phyloP scores from a whole-genome alignment of 2,113 vertebrate species.

The Corythornis vintsioides region DNA sequence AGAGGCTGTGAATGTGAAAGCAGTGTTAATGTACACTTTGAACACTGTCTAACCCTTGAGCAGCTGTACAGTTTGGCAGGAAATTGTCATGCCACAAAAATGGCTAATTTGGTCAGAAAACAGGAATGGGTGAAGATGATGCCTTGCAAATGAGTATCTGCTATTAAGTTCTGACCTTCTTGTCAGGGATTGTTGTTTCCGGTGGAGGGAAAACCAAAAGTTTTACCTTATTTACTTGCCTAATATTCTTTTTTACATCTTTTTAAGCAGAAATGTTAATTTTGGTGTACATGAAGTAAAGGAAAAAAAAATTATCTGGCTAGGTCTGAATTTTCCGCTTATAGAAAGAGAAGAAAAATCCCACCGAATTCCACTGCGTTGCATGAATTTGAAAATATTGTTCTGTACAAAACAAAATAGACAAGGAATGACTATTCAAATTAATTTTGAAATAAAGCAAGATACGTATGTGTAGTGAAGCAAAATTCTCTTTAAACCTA shows the following conservation, averaged over 20 bases:
- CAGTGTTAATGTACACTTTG: neutral
- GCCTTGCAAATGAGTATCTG: neutral
- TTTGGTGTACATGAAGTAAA: neutral
- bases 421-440: neutral
- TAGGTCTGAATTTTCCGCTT: neutral
- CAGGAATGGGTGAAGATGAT: neutral
- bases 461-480: neutral
- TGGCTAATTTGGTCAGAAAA: neutral
- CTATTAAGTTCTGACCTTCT: neutral
- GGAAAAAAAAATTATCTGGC: neutral
- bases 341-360: neutral
- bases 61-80: neutral
- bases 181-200: neutral
- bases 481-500: neutral
- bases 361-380: neutral
- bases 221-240: neutral
- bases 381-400: neutral
- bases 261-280: neutral
- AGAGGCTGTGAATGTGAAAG: neutral
- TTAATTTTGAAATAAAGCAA: neutral
- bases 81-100: neutral
- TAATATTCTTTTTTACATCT: neutral
- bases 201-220: neutral
- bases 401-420: neutral
- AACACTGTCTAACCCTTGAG: neutral